Conservation (phyloP, 2,888 invertebrate species). For the Calephelis perditalis region DNA sequence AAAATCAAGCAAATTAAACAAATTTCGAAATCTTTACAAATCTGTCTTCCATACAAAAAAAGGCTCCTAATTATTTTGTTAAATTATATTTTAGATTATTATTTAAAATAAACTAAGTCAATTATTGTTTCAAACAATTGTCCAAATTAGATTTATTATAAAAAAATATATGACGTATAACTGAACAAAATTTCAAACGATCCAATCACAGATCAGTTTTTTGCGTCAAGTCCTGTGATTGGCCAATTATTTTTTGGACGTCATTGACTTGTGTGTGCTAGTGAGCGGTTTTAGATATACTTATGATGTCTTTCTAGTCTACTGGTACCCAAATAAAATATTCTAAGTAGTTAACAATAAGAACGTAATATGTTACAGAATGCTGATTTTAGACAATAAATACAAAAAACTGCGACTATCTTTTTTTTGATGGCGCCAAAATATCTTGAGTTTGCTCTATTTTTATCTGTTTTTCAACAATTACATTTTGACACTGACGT, state of each 20-base stretch:
- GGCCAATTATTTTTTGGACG: background rate
- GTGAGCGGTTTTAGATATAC: constrained; percentile 4
- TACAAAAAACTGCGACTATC: too few relatives aligned
- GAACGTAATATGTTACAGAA: too few relatives aligned
- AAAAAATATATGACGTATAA: background rate
- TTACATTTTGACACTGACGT: too few relatives aligned
- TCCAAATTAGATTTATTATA: background rate
- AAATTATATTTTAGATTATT: background rate
- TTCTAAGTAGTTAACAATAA: too few relatives aligned
- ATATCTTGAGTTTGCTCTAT: too few relatives aligned
- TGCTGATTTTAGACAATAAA: too few relatives aligned
- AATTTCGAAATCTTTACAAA: too few relatives aligned
- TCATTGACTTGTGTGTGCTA: background rate
- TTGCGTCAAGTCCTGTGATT: background rate
- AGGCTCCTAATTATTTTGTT: background rate
- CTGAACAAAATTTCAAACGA: background rate
- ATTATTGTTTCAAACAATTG: background rate
- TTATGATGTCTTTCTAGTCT: constrained; percentile 4
- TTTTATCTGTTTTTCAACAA: too few relatives aligned
- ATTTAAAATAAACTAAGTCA: constrained; percentile 5
- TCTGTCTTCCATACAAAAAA: background rate
- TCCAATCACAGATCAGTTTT: background rate
- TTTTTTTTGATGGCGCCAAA: too few relatives aligned
- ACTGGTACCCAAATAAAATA: background rate
- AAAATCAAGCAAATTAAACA: too few relatives aligned